These are phyloP conservation scores for Lithophane socia DNA, from an alignment of 2,888 invertebrate species.

Conservation along the genomic window DNA sequence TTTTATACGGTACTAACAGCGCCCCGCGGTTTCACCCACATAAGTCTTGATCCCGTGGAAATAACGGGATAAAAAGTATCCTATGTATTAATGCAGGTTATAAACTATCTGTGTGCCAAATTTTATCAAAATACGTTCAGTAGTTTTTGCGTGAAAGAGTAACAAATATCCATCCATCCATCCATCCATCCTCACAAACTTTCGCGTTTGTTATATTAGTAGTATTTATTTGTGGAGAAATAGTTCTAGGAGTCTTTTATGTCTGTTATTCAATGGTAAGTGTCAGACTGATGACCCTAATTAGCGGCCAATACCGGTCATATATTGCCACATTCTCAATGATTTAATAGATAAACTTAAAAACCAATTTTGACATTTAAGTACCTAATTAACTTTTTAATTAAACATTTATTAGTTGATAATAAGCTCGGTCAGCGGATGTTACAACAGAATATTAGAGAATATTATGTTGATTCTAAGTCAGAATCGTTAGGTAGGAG, in stretches of 20 bases:
- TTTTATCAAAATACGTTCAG: no score
- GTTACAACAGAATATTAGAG: slow-evolving; percentile 51
- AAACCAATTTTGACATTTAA: slow-evolving; percentile 54
- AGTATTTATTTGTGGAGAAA: neutral
- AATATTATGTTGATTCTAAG: slow-evolving; percentile 22
- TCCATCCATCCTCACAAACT: no score
- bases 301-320: slow-evolving; percentile 16
- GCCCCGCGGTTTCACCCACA: no score
- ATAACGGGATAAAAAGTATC: no score
- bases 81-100: no score
- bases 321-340: slow-evolving; percentile 36
- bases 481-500: slow-evolving; percentile 27
- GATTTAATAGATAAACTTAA: slow-evolving; percentile 15
- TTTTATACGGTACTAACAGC: neutral
- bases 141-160: no score
- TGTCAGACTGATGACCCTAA: slow-evolving; percentile 6
- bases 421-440: slow-evolving; percentile 51
- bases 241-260: neutral
- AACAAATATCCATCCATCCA: no score
- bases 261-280: slow-evolving; percentile 5
- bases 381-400: slow-evolving; percentile 54
- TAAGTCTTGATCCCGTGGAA: no score
- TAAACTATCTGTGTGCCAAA: no score
- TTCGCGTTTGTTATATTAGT: no score
- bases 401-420: slow-evolving; percentile 43